phyloP scores from a whole-genome alignment of 2,113 vertebrate genomes.

The Dromas ardeola region DNA sequence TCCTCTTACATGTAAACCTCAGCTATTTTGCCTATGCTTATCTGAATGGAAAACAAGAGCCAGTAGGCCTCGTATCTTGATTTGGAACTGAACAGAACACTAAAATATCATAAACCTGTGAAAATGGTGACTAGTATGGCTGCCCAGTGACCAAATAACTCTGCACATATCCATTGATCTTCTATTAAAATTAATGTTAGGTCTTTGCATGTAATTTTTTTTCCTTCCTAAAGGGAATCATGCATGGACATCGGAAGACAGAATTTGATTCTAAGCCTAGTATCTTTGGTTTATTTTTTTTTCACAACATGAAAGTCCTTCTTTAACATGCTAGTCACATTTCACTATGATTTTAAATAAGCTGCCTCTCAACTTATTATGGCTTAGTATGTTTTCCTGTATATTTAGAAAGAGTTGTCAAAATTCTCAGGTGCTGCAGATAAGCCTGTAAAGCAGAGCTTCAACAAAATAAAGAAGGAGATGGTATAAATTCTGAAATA shows the following conservation, averaged over 20 bases:
- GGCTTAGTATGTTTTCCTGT: neutral
- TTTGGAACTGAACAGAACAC: neutral
- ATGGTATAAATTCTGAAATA: neutral
- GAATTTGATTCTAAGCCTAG: neutral
- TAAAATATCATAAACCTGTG: neutral
- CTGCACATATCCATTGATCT: neutral
- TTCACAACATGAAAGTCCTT: neutral
- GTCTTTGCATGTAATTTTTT: neutral
- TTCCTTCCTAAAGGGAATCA: neutral
- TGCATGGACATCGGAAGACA: neutral
- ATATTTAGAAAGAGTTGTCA: conserved; percentile 19
- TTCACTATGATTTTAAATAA: neutral
- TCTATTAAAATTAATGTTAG: neutral
- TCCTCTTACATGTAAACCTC: neutral
- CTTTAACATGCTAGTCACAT: conserved; percentile 25
- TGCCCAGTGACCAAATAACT: neutral
- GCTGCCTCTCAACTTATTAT: neutral
- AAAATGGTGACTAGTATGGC: neutral
- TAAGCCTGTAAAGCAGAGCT: conserved; percentile 16
- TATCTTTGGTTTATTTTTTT: neutral
- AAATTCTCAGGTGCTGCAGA: conserved; percentile 23
- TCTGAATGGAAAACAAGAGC: neutral
- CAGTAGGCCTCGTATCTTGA: neutral
- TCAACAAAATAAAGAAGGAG: conserved; percentile 6
- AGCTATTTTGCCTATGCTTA: neutral